A percentile compares a stretch with the other conserved stretches of the same genome.
These are phyloP conservation scores for Aplochiton taeniatus DNA, from an alignment of 2,797 vertebrate species.

Conservation along the genomic window DNA sequence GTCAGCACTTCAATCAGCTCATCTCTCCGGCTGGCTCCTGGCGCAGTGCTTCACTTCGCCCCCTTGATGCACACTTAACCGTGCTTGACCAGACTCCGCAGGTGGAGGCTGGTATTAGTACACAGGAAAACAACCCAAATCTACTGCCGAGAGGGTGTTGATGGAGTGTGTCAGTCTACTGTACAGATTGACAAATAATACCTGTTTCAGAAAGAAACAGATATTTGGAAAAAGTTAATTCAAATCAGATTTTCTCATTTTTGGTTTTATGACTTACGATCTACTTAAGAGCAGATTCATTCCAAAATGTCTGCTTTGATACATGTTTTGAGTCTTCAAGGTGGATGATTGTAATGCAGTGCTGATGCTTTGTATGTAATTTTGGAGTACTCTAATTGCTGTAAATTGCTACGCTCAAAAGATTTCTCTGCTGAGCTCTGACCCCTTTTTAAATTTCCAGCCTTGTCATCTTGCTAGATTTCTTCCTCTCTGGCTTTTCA, in stretches of 20 bases:
- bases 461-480: conserved; percentile 51
- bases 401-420: conserved; percentile 37
- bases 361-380: conserved; percentile 37
- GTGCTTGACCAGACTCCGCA: conserved; percentile 56
- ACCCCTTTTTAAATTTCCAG: conserved; percentile 41
- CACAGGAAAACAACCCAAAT: conserved; percentile 15
- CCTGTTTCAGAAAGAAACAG: no score
- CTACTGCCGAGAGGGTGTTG: neutral
- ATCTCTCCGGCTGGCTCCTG: conserved; percentile 27
- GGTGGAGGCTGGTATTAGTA: conserved; percentile 42
- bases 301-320: no score
- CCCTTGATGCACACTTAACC: conserved; percentile 57
- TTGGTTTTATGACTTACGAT: neutral
- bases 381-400: conserved; percentile 45
- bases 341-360: conserved; percentile 40
- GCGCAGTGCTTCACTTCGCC: conserved; percentile 27
- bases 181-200: no score
- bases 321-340: neutral
- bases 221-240: no score
- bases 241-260: neutral
- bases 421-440: conserved; percentile 4
- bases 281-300: no score
- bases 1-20: conserved; percentile 70
- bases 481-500: conserved; percentile 32
- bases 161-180: neutral